Evolutionary conservation across 2,797 vertebrate species (phyloP), one percentile per base, ranked within the genome.

Genomic region (Phalloptychus januarius): DNA sequence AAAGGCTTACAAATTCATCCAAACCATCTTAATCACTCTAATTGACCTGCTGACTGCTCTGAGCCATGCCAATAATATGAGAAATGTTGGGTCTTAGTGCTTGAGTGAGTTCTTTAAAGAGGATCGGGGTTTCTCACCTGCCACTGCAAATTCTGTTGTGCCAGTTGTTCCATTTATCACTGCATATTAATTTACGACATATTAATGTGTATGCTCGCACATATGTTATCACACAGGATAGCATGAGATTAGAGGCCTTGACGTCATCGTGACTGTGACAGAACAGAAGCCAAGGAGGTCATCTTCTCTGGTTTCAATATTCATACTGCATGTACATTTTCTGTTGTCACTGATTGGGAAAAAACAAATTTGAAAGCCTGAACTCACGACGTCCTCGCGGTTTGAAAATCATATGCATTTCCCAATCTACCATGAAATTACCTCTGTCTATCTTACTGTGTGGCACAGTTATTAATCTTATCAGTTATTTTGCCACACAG

Each of bases 1-100:
- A 83, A 81, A 74, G 86, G 75, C 82, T 90, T 89, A 81, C 82
- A 87, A 71, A 85, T 87, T 85, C 79, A 90, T 89, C 85, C 83
- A 79, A 79, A 85, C 85, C 85, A 84, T 91, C 86, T 87, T 87
- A 86, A 91, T 90, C 85, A 81, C 77, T 77, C 46, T 81, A 88
- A 91, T 86, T 88, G 84, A 91, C 85, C 87, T 40, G 23, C 85
- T 81, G 82, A 78, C 82, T 54, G 71, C 79, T 84, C 72, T 65
- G 65, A 85, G 81, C 76, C 80, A 38, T 52, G 79, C 74, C 71
- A 85, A 87, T 86, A 81, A 83, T 78, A 76, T n/a, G 16, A 63
- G 36, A 84, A 67, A 72, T 54, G 74, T 28, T 71, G 52, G 69
- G 42, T 83, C 76, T 71, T 76, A 38, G 65, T 4, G 20, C 52